Base-by-base conservation (phyloP, 2,888 invertebrate species). In the Drosophila merina region DNA sequence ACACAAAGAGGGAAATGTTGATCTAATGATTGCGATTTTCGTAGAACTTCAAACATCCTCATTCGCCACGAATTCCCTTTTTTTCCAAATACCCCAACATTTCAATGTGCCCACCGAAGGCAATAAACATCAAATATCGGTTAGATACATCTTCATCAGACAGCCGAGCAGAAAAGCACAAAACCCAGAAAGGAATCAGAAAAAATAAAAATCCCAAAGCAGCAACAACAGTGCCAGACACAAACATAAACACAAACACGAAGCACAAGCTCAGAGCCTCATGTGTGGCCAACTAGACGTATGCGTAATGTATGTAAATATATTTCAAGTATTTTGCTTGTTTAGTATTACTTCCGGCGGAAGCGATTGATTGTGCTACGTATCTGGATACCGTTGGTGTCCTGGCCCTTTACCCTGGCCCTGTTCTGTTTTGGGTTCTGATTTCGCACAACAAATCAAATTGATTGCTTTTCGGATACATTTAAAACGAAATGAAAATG, bases 91-190 rank as follows among this genome's bases (percentile, higher is more conserved):
- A 8, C 40, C 40, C 20, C 69, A 82, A 64, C 77, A 79, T 79
- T 86, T 86, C 75, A 66, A 80, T 80, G 68, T 52, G 72, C 72
- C 57, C 87, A 75, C 69, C 77, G 79, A 79, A 70, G 70, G 82
- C 77, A 82, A 87, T 86, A 86, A 82, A 86, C 86, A 88, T 86
- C 83, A 84, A 86, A 83, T 78, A 86, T 88, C 84, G 74, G 78
- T 82, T 86, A 80, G 88, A 87, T 84, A 88, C 86, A 87, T 84
- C 88, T 84, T 88, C 83, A 84, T 84, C 88, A 77, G 72, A 57
- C 72, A 74, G 51, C 52, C 54, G 54, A 56, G 57, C 52, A 59
- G 42, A 64, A 66, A 48, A 54, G 67, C 64, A 66, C 36, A 62
- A 63, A 36, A 30, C 48, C 26, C 59, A 58, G 42, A 38, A 40